phyloP scores from a whole-genome alignment of 2,113 vertebrate species.

The Dromiciops gliroides region DNA sequence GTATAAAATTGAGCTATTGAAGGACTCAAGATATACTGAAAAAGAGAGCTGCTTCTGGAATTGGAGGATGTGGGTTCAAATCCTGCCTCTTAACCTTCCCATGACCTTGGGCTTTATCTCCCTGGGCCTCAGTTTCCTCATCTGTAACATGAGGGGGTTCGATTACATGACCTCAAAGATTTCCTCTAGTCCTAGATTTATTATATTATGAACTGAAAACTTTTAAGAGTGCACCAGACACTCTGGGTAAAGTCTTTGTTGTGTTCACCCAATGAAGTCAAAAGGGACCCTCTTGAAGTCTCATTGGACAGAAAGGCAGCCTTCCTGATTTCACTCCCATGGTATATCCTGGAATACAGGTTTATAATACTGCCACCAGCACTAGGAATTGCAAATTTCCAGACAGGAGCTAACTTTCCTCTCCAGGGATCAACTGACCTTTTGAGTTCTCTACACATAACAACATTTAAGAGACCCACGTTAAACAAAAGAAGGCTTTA shows the following conservation, averaged over 20 bases:
- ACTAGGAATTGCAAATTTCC: slow-evolving; percentile 51
- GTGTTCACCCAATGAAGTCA: not conserved
- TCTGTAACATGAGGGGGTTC: not conserved
- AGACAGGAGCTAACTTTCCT: slow-evolving; percentile 52
- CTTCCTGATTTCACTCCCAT: slow-evolving; percentile 6
- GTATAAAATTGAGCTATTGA: not conserved
- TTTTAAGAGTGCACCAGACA: not conserved
- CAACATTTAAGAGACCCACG: slow-evolving; percentile 27
- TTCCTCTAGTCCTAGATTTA: not conserved
- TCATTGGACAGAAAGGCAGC: not conserved
- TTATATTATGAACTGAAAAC: not conserved
- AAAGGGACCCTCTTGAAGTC: not conserved
- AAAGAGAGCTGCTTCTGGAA: not conserved
- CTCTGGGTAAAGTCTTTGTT: not conserved
- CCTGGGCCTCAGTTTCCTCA: not conserved
- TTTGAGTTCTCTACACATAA: slow-evolving; percentile 27
- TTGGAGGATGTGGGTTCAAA: not conserved
- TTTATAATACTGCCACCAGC: slow-evolving; percentile 26
- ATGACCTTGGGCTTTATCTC: not conserved
- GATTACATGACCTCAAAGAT: not conserved
- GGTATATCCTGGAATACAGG: not conserved
- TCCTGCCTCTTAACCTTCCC: not conserved
- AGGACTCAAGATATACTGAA: not conserved
- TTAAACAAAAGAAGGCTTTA: fast-evolving
- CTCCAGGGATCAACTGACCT: slow-evolving; percentile 50